Evolutionary conservation across 2,113 vertebrate genomes (phyloP), one percentile per base, ranked within the genome.

Genomic region (Ciconia maguari): DNA sequence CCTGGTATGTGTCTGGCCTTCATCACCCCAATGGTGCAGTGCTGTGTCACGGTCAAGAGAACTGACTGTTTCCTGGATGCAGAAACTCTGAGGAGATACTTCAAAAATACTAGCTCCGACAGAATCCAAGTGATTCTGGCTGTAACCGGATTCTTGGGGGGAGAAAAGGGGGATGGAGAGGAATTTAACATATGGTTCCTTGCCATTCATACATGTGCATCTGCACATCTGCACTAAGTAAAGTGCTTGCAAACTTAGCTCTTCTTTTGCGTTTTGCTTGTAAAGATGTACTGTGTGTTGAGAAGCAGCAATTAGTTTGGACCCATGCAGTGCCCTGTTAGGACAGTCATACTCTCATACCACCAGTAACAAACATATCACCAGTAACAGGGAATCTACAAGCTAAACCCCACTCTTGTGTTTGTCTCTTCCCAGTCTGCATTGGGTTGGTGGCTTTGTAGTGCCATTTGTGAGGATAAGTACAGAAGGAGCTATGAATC

Each of bases 371-470:
- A 82, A 7, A 36, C 41, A 3, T 27, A 10, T 7, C 30, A 18
- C 13, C 41, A 26, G 36, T 29, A 58, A 34, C 18, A 16, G 38
- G 42, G 58, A 55, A 48, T 58, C 17, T 58, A 3, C 32, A 36
- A 20, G 29, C 26, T 30, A 25, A 65, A 16, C 6, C 2, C 6
- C 2, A 0, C 11, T 79, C 8, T 68, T 6, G n/a, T 3, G 0
- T 65, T 60, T 65, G 14, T 66, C 64, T 66, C 41, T 71, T 86
- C 27, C 16, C 34, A 29, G 26, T 83, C 60, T 62, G 64, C 25
- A 7, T 13, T 17, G 24, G 16, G 6, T 27, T 55, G 57, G 24
- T 61, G 57, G 29, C 69, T 52, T 72, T 1, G 0, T 4, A 9
- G 34, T 38, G 46, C 10, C 4, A 0, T 75, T 88, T 21, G 16